phyloP scores from a whole-genome alignment of 2,888 invertebrate genomes.

The Oligia latruncula region DNA sequence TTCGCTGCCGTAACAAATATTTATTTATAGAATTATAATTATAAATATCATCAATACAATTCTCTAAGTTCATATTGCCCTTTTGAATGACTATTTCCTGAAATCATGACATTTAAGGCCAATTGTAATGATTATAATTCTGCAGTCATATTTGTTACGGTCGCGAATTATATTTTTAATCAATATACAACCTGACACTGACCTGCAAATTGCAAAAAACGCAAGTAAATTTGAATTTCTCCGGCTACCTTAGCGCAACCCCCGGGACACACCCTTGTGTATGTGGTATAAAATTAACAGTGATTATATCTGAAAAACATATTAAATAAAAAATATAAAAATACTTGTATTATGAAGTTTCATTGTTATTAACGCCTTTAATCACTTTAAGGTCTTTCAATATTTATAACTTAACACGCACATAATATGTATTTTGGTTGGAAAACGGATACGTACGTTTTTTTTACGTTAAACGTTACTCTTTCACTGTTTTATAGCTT shows the following conservation, averaged over 20 bases:
- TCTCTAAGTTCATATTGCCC: not conserved
- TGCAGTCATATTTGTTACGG: no score
- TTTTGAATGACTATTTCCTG: not conserved
- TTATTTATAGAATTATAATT: not conserved
- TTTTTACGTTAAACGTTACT: not conserved
- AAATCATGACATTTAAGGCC: not conserved
- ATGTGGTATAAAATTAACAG: conserved; percentile 1
- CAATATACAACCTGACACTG: not conserved
- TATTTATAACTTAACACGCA: not conserved
- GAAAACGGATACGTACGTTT: not conserved
- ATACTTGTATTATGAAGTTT: conserved; percentile 3
- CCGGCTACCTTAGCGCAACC: not conserved
- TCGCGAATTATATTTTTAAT: not conserved
- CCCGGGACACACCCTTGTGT: not conserved
- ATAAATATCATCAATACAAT: not conserved
- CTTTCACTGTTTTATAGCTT: not conserved
- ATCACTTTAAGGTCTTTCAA: not conserved
- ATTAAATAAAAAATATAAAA: not conserved
- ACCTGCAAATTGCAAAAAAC: not conserved
- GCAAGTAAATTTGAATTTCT: not conserved
- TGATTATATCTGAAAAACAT: not conserved
- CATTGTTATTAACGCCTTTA: not conserved
- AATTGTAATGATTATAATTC: no score
- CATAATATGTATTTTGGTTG: not conserved
- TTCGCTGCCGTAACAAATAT: not conserved